phyloP scores from a whole-genome alignment of 2,888 invertebrate genomes.

The Marronus borbonicus region DNA sequence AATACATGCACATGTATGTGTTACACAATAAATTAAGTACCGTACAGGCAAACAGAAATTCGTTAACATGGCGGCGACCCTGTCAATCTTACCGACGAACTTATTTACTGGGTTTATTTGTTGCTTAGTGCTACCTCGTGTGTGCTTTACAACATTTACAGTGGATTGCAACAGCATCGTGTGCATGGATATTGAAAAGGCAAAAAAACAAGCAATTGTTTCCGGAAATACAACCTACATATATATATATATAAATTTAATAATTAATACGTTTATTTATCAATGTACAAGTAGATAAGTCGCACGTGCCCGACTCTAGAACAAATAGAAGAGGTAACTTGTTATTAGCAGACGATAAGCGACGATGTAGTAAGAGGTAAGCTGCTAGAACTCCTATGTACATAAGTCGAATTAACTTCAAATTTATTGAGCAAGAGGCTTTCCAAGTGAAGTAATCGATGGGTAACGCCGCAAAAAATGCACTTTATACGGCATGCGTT shows the following conservation, averaged over 20 bases:
- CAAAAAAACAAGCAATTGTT: conserved; percentile 20
- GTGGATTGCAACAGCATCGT: too few species aligned
- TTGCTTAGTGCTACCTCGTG: not conserved
- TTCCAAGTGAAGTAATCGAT: not conserved
- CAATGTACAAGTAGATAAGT: conserved; percentile 10
- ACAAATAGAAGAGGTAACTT: conserved; percentile 9
- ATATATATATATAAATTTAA: not conserved
- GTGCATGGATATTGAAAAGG: too few species aligned
- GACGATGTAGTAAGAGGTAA: conserved; percentile 7
- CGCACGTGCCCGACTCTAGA: conserved; percentile 1
- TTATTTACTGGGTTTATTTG: not conserved
- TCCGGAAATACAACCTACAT: conserved; percentile 25
- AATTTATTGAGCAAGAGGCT: conserved; percentile 9
- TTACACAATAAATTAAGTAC: too few species aligned
- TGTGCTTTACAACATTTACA: not conserved
- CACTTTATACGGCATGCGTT: not conserved
- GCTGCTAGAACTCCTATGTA: not conserved
- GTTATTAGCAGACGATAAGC: not conserved
- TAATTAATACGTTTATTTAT: conserved; percentile 32
- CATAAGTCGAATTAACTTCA: conserved; percentile 6
- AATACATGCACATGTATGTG: too few species aligned
- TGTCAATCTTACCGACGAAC: too few species aligned
- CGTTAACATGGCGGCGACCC: too few species aligned
- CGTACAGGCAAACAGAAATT: too few species aligned
- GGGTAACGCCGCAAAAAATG: not conserved